Evolutionary conservation across 2,888 invertebrate species (phyloP).

Genomic region (Drosophila dives): DNA sequence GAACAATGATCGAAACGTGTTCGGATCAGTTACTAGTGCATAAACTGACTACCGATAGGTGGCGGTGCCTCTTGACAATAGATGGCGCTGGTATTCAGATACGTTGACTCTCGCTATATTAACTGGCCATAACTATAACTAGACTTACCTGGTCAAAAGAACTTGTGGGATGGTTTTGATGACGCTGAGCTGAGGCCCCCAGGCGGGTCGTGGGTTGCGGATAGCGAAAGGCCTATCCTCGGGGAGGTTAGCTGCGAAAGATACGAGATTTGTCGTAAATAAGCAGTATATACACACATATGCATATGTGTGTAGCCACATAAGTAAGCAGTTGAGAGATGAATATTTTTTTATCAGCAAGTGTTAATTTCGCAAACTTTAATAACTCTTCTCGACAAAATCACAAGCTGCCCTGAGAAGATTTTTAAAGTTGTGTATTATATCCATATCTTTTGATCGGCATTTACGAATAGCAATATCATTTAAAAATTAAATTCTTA

Average conservation of each 20-base stretch:
- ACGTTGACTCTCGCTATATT: background rate
- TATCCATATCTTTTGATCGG: background rate
- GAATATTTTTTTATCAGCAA: background rate
- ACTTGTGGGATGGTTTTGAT: too few relatives aligned
- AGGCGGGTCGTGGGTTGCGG: too few relatives aligned
- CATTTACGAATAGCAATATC: background rate
- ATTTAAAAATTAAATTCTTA: background rate
- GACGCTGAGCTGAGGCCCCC: too few relatives aligned
- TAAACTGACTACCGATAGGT: background rate
- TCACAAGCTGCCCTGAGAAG: background rate
- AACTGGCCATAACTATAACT: too few relatives aligned
- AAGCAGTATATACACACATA: too few relatives aligned
- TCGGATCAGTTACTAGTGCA: background rate
- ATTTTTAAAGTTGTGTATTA: background rate
- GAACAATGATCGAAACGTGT: background rate
- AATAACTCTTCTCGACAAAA: background rate
- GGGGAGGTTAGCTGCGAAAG: too few relatives aligned
- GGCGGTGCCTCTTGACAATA: background rate
- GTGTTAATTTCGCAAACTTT: slow-evolving; percentile 1
- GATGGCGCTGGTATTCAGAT: background rate
- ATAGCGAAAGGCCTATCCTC: too few relatives aligned
- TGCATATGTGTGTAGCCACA: background rate
- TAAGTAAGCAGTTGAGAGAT: background rate
- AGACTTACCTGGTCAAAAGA: too few relatives aligned
- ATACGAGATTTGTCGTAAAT: too few relatives aligned